Evolutionary conservation across 2,797 vertebrate genomes (phyloP).

Genomic region (Lepilemur ruficaudatus): DNA sequence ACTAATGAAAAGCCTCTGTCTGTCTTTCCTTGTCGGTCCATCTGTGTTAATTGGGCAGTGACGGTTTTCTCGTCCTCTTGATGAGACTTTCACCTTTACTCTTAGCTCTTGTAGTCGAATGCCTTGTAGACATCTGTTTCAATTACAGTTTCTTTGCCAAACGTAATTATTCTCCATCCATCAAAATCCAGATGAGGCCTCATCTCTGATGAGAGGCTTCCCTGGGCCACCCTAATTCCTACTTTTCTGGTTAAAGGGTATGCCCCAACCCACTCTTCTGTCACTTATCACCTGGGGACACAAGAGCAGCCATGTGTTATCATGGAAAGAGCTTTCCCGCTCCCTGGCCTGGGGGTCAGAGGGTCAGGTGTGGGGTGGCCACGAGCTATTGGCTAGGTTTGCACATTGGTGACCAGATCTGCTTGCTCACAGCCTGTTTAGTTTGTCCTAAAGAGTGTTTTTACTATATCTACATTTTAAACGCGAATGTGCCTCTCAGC

Average conservation of each 20-base stretch:
- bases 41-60: not conserved
- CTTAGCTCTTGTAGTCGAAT: not conserved
- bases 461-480: not conserved
- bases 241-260: not conserved
- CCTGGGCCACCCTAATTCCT: not conserved
- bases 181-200: not conserved
- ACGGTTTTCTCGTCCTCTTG: not conserved
- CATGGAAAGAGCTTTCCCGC: not conserved
- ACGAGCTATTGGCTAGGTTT: not conserved
- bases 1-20: not conserved
- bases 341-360: not conserved
- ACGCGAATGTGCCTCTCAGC: not conserved
- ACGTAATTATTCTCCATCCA: not conserved
- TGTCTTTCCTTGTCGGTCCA: not conserved
- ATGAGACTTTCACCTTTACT: not conserved
- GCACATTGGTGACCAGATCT: not conserved
- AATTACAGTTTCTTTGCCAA: not conserved
- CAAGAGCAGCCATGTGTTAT: not conserved
- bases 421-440: not conserved
- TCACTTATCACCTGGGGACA: not conserved
- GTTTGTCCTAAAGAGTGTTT: not conserved
- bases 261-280: not conserved
- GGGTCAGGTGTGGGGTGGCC: not conserved
- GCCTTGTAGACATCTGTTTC: not conserved
- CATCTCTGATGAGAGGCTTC: not conserved